Evolutionary conservation across 2,888 invertebrate genomes (phyloP), one percentile per base, ranked within the genome.

Genomic region (Drosophila leonis): DNA sequence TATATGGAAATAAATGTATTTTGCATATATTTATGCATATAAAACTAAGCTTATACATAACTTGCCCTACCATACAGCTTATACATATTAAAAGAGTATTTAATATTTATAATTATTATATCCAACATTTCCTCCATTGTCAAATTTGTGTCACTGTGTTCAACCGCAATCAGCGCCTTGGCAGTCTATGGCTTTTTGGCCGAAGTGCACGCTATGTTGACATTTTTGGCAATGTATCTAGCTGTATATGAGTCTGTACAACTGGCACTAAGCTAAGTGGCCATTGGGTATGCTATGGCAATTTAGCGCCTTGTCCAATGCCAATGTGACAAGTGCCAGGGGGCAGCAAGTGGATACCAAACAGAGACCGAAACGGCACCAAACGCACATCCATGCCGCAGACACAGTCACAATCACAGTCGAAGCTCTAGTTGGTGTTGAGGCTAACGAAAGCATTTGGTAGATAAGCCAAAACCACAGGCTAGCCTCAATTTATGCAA

Each of bases 301-400:
- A 86, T 83, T 88, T 88, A 88, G 82, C 87, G 82, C 83, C 81
- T 79, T 65, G 82, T 72, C 57, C 65, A 76, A 63, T 65, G 62
- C 56, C 54, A 77, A 49, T 49, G 39, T 80, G 77, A 63, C 77
- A 76, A 80, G 65, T 61, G 65, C 56, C 67, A 39, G 56, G 37
- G 67, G 52, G 48, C 24, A 39, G 31, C 29, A n/a, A 37, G 33
- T 27, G 33, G 24, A 24, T 18, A 10, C 33, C 39, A 33, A 73
- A 51, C 24, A 42, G 46, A 41, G 51, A 15, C 29, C 7, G 31
- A 18, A 12, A 15, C n/a, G 7, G 27, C 29, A 10, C n/a, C 49
- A 73, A 49, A 54, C 52, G 49, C 51, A 46, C 41, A 44, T 15
- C 41, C 39, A 56, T 42, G 39, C 44, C 49, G 33, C 33, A 66